A percentile compares a stretch with the other conserved stretches of the same genome.
phyloP scores from a whole-genome alignment of 1,140 invertebrate species.

The Drosophila lacertosa region DNA sequence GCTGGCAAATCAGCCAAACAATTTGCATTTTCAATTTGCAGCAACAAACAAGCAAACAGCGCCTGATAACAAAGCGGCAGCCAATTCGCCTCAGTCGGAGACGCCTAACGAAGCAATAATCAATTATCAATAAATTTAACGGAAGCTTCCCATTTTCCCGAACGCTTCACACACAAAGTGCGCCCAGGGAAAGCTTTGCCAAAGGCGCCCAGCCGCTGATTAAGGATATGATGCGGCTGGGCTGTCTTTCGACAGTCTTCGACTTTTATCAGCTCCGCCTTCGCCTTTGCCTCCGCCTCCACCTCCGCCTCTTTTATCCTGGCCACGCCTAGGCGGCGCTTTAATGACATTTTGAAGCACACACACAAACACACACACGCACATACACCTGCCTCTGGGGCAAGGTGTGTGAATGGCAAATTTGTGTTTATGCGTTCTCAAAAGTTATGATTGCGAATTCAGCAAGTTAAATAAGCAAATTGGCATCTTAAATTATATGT shows the following conservation, averaged over 20 bases:
- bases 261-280: constrained; percentile 60
- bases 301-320: not conserved
- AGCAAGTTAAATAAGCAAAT: constrained; percentile 11
- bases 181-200: constrained; percentile 36
- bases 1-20: constrained; percentile 61
- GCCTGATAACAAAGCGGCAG: not conserved
- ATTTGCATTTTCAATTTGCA: constrained; percentile 83
- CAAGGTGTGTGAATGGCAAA: not conserved
- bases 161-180: not conserved
- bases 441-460: constrained; percentile 13
- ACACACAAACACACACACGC: constrained; percentile 28
- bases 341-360: constrained; percentile 80
- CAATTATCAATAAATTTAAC: constrained; percentile 82
- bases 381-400: not conserved
- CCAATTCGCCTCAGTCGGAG: constrained; percentile 36
- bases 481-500: not conserved
- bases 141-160: constrained; percentile 10
- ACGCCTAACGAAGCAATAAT: constrained; percentile 81
- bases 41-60: constrained; percentile 63
- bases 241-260: constrained; percentile 44
- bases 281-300: not conserved
- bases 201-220: constrained; percentile 45
- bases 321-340: constrained; percentile 41
- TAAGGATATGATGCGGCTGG: constrained; percentile 56
- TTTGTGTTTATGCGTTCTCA: constrained; percentile 47